A percentile compares a stretch with the other conserved stretches of the same genome.
Evolutionary conservation across 2,888 invertebrate species (phyloP).

Genomic region (Drosophila tanythrix): DNA sequence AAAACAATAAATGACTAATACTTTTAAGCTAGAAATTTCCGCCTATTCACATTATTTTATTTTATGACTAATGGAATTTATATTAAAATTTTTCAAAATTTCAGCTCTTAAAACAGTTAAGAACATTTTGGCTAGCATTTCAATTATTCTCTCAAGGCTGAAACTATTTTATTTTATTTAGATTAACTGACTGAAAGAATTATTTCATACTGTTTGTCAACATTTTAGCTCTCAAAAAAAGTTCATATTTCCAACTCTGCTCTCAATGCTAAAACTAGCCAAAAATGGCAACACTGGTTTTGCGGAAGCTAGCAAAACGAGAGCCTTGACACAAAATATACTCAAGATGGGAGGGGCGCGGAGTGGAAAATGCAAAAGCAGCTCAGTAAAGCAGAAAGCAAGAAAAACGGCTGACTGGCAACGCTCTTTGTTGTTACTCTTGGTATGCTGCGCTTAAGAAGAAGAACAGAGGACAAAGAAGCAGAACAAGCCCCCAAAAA

Average conservation of each 20-base stretch:
- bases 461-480: neutral
- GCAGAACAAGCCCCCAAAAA: neutral
- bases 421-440: constrained; percentile 27
- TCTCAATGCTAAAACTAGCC: neutral
- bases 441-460: constrained; percentile 9
- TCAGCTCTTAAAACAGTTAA: neutral
- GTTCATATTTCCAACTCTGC: neutral
- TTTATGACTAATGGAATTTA: neutral
- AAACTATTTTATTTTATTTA: neutral
- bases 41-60: neutral
- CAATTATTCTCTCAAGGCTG: neutral
- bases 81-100: neutral
- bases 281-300: constrained; percentile 6
- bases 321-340: constrained; percentile 50
- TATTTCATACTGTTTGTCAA: neutral
- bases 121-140: neutral
- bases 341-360: neutral
- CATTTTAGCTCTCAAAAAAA: neutral
- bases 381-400: constrained; percentile 10
- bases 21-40: neutral
- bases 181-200: neutral
- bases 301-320: constrained; percentile 37
- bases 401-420: constrained; percentile 39
- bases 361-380: constrained; percentile 20
- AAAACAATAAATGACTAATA: neutral